Evolutionary conservation across 92 coral and sea anemone species (phyloP), one percentile per base, ranked within the genome.

Genomic region (Paragorgia papillata): DNA sequence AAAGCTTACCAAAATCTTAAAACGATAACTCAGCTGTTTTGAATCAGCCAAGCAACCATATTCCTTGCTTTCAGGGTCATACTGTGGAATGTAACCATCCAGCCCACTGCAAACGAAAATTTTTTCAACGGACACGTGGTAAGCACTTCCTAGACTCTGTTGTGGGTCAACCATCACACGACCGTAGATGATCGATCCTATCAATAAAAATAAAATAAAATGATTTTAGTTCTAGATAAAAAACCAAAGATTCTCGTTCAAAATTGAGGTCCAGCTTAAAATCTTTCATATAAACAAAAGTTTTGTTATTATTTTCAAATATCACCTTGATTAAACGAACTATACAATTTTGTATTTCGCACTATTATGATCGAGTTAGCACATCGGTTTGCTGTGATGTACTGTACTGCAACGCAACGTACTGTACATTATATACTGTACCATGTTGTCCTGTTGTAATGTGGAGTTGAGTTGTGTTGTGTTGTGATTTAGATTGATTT

Each of bases 31-130:
- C 29, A 95, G 76, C 44, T 82, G 69, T 7, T 54, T 32, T n/a
- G 97, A 91, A 55, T 86, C 95, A 24, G 90, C 99, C 80, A 95
- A 56, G 55, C 99, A 95, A 17, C 99, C 99, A 82, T 78, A 91
- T 65, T 80, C 82, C 22, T 89, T 87, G 43, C 73, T 84, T 29
- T 80, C 79, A 7, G 99, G 99, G 68, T 88, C 79, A 75, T 95
- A 95, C 33, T 83, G 84, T 12, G 99, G 99, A 34, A 85, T 66
- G 32, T 75, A 86, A 48, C 84, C 92, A 40, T 89, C 95, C 30
- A 90, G 90, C 28, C 97, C 97, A 35, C 95, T 88, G 69, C 99
- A 95, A 51, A 95, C 80, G 57, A 84, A 91, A 27, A 95, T 86
- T 63, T 91, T 89, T 73, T 91, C 97, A 9, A 86, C 73, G 22